These are phyloP conservation scores for Halocaridina rubra DNA, from an alignment of 2,888 invertebrate species.

Conservation along the genomic window DNA sequence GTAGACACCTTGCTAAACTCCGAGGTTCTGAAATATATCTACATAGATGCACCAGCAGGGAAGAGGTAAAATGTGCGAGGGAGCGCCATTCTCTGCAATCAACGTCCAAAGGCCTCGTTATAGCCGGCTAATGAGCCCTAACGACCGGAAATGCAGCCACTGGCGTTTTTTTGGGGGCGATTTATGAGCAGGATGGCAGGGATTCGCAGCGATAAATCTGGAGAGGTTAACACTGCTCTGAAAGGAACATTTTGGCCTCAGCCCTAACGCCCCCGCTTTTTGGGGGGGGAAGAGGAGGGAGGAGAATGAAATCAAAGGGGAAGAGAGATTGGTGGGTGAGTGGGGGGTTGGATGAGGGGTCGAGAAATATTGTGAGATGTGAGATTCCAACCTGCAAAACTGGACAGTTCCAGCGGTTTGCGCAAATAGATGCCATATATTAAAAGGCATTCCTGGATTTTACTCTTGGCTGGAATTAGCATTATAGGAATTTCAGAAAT, in stretches of 20 bases:
- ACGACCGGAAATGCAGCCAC: neutral
- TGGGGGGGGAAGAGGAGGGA: neutral
- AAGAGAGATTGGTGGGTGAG: neutral
- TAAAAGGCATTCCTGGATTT: conserved; percentile 18
- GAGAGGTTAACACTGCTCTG: neutral
- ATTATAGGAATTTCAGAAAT: neutral
- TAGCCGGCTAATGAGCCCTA: conserved; percentile 3
- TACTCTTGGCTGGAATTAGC: neutral
- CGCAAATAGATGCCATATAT: conserved; percentile 18
- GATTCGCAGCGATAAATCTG: neutral
- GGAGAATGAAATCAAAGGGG: neutral
- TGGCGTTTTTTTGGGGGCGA: neutral
- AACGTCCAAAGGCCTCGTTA: conserved; percentile 10
- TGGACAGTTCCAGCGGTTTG: neutral
- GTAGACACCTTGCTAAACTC: too few species aligned
- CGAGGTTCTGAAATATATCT: too few species aligned
- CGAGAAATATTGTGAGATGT: too few species aligned
- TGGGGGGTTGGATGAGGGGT: too few species aligned
- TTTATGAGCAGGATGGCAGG: neutral
- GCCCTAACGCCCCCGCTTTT: too few species aligned
- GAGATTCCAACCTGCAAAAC: neutral
- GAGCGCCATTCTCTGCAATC: neutral
- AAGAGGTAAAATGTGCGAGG: neutral
- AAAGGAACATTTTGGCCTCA: neutral
- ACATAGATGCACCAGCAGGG: too few species aligned